Base-by-base conservation (phyloP, 2,113 vertebrate species). In the Gopherus flavomarginatus region DNA sequence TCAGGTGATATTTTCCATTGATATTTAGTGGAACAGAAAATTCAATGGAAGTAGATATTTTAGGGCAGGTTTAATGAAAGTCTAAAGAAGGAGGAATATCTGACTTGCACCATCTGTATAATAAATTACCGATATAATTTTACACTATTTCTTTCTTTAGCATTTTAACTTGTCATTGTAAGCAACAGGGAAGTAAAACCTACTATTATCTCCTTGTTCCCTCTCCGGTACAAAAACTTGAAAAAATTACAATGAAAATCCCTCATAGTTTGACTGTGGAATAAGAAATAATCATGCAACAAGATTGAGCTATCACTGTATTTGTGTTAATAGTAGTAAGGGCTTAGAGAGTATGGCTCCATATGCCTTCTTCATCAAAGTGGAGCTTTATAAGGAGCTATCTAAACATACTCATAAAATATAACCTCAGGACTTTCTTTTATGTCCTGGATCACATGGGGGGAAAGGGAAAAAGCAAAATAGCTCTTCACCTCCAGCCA, bases 391-490 rank as follows among this genome's bases (percentile, higher is more conserved):
- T 95, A 95, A 95, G 92, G 89, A 95, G 80, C 77, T 89, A 87
- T 87, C 69, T 80, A 93, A 85, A 89, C 44, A 77, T 42, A 77
- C 52, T 47, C 82, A 50, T 92, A 96, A 93, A 83, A 65, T 81
- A 85, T 56, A 95, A 95, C 85, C 90, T 94, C 52, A 93, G 88
- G 79, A 91, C 87, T 93, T 92, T 87, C 79, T 90, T 94, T 93
- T 87, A 92, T 96, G 82, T 95, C 94, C 86, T 47, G 27, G 57
- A 86, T 87, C 86, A 42, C 69, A 22, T 81, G 87, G 27, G 83
- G 82, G 93, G 50, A 85, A 79, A 59, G 19, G 17, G 49, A 92
- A 84, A 85, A 49, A 56, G 26, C 83, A 93, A 93, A 93, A 87
- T 95, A 81, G 35, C 57, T 80, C 86, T 86, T 96, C 89, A 83